Evolutionary conservation across 2,113 vertebrate genomes (phyloP), one percentile per base, ranked within the genome.

Genomic region (Nothobranchius kuhntae): DNA sequence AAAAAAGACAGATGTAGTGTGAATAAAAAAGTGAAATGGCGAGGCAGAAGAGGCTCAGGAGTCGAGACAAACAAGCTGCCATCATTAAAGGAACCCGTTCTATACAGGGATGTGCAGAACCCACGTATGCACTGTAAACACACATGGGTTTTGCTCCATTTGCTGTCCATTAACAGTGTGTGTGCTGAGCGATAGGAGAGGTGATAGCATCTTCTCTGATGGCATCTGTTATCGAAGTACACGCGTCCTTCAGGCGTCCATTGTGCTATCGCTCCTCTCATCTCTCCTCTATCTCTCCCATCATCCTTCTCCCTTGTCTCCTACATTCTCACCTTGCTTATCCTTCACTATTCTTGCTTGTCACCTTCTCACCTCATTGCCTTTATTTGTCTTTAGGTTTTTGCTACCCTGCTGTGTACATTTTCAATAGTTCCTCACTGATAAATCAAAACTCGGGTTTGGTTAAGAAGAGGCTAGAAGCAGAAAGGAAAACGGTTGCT

Each of bases 231-330:
- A 89, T 91, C 86, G 53, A 87, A 89, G 88, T 90, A 91, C 89
- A 91, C 84, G 74, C 83, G 89, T 91, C 89, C 89, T 91, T 91
- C 88, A 91, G 84, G 77, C 82, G 82, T 78, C 88, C 89, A 89
- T 68, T n/a, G 75, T 10, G 60, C 68, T 83, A 91, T 91, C 89
- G 74, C 83, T 86, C 70, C 72, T 86, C 89, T 83, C 84, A 91
- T 91, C 89, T 86, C 83, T 75, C 75, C 83, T 81, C 85, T 87
- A 80, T 88, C 79, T 69, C 84, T 64, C 68, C 67, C 52, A 62
- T 66, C 85, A 77, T 87, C 85, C 82, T 71, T 73, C 67, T 67
- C 71, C 76, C 51, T 56, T 36, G 6, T 59, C 59, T 79, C 77
- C 78, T 38, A 44, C 17, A 46, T 60, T 65, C 65, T 87, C 86